Evolutionary conservation across 92 coral and sea anemone genomes (phyloP).

Genomic region (Pocillopora meandrina): DNA sequence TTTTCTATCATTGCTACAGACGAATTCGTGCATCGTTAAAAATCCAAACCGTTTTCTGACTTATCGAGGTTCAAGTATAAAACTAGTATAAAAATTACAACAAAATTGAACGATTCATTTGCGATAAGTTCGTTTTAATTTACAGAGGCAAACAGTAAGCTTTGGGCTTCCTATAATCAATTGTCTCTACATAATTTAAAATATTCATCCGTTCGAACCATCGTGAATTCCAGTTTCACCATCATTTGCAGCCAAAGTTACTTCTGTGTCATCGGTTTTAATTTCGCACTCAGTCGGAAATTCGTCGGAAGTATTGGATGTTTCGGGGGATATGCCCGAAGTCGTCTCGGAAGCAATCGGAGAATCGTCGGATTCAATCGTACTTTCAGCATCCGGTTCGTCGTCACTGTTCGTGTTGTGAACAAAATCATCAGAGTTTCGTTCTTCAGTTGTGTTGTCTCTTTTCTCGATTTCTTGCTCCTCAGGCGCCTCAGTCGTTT

Average conservation of each 20-base stretch:
- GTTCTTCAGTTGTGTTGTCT: neutral
- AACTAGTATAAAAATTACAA: constrained; percentile 4
- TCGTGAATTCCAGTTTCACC: neutral
- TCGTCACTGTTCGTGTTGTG: neutral
- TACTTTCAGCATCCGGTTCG: neutral
- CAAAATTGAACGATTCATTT: neutral
- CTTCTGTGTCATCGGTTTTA: neutral
- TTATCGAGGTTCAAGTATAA: neutral
- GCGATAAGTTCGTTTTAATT: neutral
- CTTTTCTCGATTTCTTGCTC: neutral
- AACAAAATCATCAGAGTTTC: neutral
- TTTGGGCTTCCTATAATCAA: neutral
- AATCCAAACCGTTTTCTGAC: neutral
- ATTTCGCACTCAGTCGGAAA: constrained; percentile 6
- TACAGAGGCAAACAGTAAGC: neutral
- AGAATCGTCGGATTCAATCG: constrained; percentile 13
- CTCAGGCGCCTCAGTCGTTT: neutral
- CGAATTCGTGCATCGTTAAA: neutral
- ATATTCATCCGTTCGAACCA: neutral
- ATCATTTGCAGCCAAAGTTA: neutral
- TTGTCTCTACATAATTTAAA: neutral
- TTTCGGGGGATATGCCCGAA: constrained; percentile 3
- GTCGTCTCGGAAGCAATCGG: constrained; percentile 7
- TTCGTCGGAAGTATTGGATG: constrained; percentile 26
- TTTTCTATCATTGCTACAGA: no score